Base-by-base conservation (phyloP, 30 jellyfish, hydroid and myxozoan species). In the Pelagia noctiluca region DNA sequence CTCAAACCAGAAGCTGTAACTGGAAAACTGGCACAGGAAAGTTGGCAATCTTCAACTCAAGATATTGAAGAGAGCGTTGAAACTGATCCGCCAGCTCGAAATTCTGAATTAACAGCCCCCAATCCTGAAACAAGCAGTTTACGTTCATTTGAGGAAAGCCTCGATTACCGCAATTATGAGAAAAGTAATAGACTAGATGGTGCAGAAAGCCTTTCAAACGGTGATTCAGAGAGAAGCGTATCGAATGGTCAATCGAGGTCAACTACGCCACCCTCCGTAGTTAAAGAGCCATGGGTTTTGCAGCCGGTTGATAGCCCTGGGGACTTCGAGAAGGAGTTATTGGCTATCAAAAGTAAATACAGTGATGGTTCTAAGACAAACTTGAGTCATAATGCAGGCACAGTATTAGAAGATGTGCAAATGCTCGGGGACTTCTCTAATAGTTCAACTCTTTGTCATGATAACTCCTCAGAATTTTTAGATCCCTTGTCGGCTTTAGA, bases 401-500 rank as follows among this genome's bases (percentile, higher is more conserved):
- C 92, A 7, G 86, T 42, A 0, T 26, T 69, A 50, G 92, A 70
- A 50, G 53, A 34, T 34, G 61, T 70, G 46, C 66, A 80, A 0
- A 24, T 34, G 29, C 84, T 66, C 31, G 67, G 74, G 67, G 46
- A 36, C 46, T 68, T 72, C 47, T 50, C 3, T 26, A 24, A 22
- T 1, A 25, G 47, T 0, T 28, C 25, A 5, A 2, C 42, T 24
- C 7, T 22, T 24, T 52, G 13, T 0, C 50, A 63, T 52, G 86
- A 82, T 3, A 29, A 63, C 16, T 34, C 50, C 32, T 48, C 30
- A 28, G 75, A 61, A 7, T 69, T 83, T 4, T 24, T 53, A 50
- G 92, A 82, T 37, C 92, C 92, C 10, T 75, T 82, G 37, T 82
- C 92, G 11, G 77, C 85, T 26, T 35, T 82, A 36, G 92, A 82